phyloP scores from a whole-genome alignment of 2,797 vertebrate genomes.

The Brachyrhaphis roseni region DNA sequence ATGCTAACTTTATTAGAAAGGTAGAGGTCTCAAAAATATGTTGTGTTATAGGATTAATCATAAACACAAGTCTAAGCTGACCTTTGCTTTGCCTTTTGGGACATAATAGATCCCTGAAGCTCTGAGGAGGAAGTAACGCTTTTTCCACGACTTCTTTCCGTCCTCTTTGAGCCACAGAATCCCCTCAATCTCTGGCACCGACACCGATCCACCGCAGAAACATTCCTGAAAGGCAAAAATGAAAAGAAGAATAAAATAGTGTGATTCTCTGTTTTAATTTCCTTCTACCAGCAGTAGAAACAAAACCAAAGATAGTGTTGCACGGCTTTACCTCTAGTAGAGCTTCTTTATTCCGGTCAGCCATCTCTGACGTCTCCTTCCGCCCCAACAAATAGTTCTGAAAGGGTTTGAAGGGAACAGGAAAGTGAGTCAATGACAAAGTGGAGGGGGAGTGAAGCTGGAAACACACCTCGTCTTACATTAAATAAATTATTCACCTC shows the following conservation, averaged over 20 bases:
- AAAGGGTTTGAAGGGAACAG: slow-evolving; percentile 38
- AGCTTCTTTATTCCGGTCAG: slow-evolving; percentile 96
- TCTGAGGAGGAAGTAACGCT: slow-evolving; percentile 95
- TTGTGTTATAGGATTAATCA: background rate
- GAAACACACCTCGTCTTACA: slow-evolving; percentile 50
- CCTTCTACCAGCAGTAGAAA: background rate
- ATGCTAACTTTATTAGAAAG: background rate
- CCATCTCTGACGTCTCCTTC: slow-evolving; percentile 96
- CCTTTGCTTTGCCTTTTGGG: slow-evolving; percentile 87
- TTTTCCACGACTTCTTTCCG: slow-evolving; percentile 99
- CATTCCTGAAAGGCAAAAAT: slow-evolving; percentile 84
- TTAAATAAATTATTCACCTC: slow-evolving; percentile 74
- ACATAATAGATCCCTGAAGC: slow-evolving; percentile 98
- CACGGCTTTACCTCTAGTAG: slow-evolving; percentile 87
- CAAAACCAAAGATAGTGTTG: background rate
- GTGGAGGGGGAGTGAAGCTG: slow-evolving; percentile 8
- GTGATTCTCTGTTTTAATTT: background rate
- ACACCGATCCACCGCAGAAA: slow-evolving; percentile 95
- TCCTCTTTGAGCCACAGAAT: slow-evolving; percentile 97
- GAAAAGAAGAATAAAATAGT: background rate
- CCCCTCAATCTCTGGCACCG: slow-evolving; percentile 96
- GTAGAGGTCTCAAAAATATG: background rate
- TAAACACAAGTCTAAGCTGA: slow-evolving; percentile 34
- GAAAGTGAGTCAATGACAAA: slow-evolving; percentile 12
- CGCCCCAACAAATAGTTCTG: slow-evolving; percentile 97